Percentiles rank a stretch among this genome's conserved stretches.
phyloP scores from a whole-genome alignment of 1,140 invertebrate species.

The Drosophila serrata region DNA sequence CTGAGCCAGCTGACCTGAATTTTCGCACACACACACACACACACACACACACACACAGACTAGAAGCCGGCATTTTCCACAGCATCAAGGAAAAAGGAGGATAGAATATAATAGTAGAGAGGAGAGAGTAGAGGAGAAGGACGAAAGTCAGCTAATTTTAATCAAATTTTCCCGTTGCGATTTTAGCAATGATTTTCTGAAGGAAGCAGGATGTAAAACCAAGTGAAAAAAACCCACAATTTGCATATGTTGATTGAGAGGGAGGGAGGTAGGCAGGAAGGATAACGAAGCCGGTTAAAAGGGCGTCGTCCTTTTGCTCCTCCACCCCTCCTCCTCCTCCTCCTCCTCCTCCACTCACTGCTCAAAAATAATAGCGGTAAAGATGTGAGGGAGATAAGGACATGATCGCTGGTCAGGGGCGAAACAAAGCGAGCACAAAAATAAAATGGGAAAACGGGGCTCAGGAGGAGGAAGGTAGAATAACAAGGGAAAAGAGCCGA shows the following conservation, averaged over 20 bases:
- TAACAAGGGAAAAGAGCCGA: conserved; percentile 1
- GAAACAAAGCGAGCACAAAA: conserved; percentile 20
- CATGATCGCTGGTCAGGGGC: conserved; percentile 33
- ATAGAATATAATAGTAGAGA: neutral
- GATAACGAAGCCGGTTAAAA: conserved; percentile 12
- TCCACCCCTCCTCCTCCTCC: neutral
- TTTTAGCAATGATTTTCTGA: conserved; percentile 14
- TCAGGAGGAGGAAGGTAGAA: conserved; percentile 40
- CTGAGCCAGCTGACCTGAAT: conserved; percentile 70
- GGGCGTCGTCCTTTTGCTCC: conserved; percentile 29
- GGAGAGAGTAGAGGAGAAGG: neutral
- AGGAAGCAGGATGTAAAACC: conserved; percentile 3
- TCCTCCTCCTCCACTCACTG: neutral
- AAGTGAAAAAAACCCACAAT: conserved; percentile 32
- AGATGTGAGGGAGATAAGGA: conserved; percentile 17
- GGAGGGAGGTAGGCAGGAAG: neutral
- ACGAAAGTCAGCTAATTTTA: conserved; percentile 58
- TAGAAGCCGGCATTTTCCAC: conserved; percentile 48
- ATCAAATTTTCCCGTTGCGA: conserved; percentile 65
- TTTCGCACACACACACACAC: conserved; percentile 39
- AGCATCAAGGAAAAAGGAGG: conserved; percentile 7
- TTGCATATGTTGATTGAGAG: conserved; percentile 49
- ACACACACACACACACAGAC: conserved; percentile 8
- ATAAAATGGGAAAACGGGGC: conserved; percentile 19
- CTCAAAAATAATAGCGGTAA: conserved; percentile 12